Evolutionary conservation across 2,113 vertebrate genomes (phyloP), one percentile per base, ranked within the genome.

Genomic region (Paralichthys olivaceus): DNA sequence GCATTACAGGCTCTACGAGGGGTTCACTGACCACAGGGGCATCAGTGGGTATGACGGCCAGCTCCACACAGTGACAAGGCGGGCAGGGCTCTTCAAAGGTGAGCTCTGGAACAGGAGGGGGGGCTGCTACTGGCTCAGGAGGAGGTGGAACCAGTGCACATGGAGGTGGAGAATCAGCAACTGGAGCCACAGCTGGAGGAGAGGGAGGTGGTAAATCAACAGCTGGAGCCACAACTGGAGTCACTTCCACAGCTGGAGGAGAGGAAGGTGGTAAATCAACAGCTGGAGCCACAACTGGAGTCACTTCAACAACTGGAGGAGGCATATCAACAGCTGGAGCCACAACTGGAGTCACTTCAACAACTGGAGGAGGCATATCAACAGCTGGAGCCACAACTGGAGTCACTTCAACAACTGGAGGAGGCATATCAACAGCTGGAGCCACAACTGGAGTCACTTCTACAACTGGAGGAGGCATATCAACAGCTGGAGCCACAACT

Each of bases 31-130:
- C 20, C 12, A 26, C 9, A 57, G 79, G 69, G 2, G 55, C n/a
- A 34, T 71, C 72, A 29, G 74, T 1, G 9, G 83, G 60, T 2
- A 63, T 9, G 4, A 86, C 6, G 0, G 82, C 56, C 19, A 88
- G 11, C 26, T 80, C 82, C 75, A 78, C 68, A 65, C 23, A 69
- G 59, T 54, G 84, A 85, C 71, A 78, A 4, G 75, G 58, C 0
- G 29, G 63, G 3, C n/a, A 11, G 12, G 80, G 32, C 67, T 89
- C 80, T 22, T 89, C 77, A 51, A 67, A 26, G 2, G 15, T 15
- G 17, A 75, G 60, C 20, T 84, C 70, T 64, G 29, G 58, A 26
- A 45, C 13, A 68, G 51, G 20, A 17, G 73, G 1, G 0, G 62
- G 54, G 7, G 59, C 43, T 61, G 74, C 56, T 4, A 57, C 22